Conservation (phyloP, 1,140 invertebrate species). For the Tribolium castaneum region DNA sequence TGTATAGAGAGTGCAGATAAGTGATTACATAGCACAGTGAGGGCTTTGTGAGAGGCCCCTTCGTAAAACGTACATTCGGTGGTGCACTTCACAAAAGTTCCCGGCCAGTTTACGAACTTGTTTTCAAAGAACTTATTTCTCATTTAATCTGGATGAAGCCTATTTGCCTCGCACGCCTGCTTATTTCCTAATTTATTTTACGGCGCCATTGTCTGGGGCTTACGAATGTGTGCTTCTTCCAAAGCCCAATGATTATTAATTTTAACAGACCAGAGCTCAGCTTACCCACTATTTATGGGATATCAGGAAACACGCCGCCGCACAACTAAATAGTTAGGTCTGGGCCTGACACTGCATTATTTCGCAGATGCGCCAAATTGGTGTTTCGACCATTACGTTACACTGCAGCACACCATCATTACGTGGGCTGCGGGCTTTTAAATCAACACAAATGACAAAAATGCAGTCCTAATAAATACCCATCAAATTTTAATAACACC, state of each 20-base stretch:
- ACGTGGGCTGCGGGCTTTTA: background rate
- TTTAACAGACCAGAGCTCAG: slow-evolving; percentile 11
- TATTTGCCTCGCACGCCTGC: slow-evolving; percentile 45
- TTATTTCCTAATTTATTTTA: slow-evolving; percentile 47
- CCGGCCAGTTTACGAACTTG: slow-evolving; percentile 49
- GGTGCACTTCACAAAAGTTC: slow-evolving; percentile 44
- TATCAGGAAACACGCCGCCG: slow-evolving; percentile 22
- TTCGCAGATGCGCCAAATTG: slow-evolving; percentile 18
- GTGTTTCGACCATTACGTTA: slow-evolving; percentile 10
- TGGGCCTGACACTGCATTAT: slow-evolving; percentile 20
- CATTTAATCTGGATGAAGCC: slow-evolving; percentile 49
- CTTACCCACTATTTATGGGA: slow-evolving; percentile 25
- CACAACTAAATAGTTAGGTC: background rate
- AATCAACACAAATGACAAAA: background rate
- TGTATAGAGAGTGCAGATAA: slow-evolving; percentile 36
- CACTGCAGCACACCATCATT: background rate
- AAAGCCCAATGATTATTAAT: slow-evolving; percentile 31
- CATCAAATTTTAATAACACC: background rate
- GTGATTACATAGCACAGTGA: slow-evolving; percentile 40
- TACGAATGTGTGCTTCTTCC: slow-evolving; percentile 31
- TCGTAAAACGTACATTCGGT: slow-evolving; percentile 29
- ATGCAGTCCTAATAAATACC: background rate
- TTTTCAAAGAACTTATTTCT: slow-evolving; percentile 48
- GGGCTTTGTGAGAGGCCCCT: slow-evolving; percentile 32
- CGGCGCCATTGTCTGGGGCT: slow-evolving; percentile 39